Conservation (phyloP, 2,113 vertebrate species). For the Scomber scombrus region DNA sequence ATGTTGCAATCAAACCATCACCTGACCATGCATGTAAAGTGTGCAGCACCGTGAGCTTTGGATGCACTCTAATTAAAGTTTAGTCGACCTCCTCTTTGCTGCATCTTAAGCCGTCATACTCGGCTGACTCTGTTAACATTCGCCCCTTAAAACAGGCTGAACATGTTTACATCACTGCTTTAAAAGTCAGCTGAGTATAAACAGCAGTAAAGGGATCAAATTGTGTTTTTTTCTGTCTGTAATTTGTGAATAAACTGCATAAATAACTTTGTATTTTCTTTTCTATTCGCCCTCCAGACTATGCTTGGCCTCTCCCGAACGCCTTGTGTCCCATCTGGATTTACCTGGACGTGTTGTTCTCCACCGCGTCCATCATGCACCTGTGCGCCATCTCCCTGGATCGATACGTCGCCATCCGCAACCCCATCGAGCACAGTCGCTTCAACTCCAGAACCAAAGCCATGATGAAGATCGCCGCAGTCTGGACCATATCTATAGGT, state of each 20-base stretch:
- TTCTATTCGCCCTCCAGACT: slow-evolving; percentile 84
- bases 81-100: slow-evolving; percentile 7
- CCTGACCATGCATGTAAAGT: background rate
- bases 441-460: slow-evolving; percentile 99
- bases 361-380: slow-evolving; percentile 99
- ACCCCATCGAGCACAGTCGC: slow-evolving; percentile 99
- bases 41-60: background rate
- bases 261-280: background rate
- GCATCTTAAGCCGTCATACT: slow-evolving; percentile 37
- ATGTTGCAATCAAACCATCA: background rate
- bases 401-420: slow-evolving; percentile 98
- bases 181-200: background rate
- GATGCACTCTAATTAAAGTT: slow-evolving; percentile 41
- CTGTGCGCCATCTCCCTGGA: slow-evolving; percentile 99
- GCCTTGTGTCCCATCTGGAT: slow-evolving; percentile 98
- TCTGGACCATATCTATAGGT: slow-evolving; percentile 99
- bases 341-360: slow-evolving; percentile 98
- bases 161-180: slow-evolving; percentile 5
- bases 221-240: background rate
- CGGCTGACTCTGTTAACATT: slow-evolving; percentile 14
- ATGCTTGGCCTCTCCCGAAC: slow-evolving; percentile 94
- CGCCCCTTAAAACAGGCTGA: slow-evolving; percentile 3
- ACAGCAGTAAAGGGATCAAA: background rate
- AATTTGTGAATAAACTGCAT: background rate
- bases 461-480: slow-evolving; percentile 98